A percentile compares a stretch with the other conserved stretches of the same genome.
These are phyloP conservation scores for Aramus guarauna DNA, from an alignment of 2,113 vertebrate genomes.

Conservation along the genomic window DNA sequence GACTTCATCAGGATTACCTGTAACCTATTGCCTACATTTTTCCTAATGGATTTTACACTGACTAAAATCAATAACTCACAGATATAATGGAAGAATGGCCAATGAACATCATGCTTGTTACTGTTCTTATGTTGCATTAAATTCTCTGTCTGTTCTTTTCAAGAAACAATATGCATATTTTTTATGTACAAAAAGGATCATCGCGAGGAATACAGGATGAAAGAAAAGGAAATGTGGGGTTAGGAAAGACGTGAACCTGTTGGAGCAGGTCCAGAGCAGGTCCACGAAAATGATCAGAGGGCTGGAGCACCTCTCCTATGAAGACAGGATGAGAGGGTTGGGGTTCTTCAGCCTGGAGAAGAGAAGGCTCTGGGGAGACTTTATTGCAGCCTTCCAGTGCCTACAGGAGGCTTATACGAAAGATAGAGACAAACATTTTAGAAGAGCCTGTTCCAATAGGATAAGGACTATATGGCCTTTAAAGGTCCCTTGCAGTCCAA, in stretches of 20 bases:
- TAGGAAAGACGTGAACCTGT: neutral
- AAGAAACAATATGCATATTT: rapidly evolving
- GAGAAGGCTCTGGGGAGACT: too few relatives aligned
- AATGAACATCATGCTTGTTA: neutral
- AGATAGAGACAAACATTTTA: neutral
- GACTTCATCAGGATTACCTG: neutral
- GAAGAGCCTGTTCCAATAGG: too few relatives aligned
- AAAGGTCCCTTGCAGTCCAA: too few relatives aligned
- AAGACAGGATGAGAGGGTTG: too few relatives aligned
- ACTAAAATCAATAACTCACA: neutral
- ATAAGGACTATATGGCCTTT: too few relatives aligned
- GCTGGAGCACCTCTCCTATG: too few relatives aligned
- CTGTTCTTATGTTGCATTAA: neutral
- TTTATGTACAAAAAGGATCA: neutral
- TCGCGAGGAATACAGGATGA: neutral
- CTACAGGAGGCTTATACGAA: neutral
- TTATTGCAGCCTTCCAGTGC: too few relatives aligned
- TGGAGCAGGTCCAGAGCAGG: too few relatives aligned
- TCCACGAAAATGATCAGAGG: too few relatives aligned
- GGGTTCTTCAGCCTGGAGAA: too few relatives aligned
- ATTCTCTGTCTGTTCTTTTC: neutral
- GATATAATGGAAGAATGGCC: neutral
- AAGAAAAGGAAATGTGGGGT: neutral
- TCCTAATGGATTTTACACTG: neutral
- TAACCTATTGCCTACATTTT: neutral